Percentiles rank a stretch among this genome's conserved stretches.
These are phyloP conservation scores for Lasioglossum pauxillum DNA, from an alignment of 2,888 invertebrate genomes.

Conservation along the genomic window DNA sequence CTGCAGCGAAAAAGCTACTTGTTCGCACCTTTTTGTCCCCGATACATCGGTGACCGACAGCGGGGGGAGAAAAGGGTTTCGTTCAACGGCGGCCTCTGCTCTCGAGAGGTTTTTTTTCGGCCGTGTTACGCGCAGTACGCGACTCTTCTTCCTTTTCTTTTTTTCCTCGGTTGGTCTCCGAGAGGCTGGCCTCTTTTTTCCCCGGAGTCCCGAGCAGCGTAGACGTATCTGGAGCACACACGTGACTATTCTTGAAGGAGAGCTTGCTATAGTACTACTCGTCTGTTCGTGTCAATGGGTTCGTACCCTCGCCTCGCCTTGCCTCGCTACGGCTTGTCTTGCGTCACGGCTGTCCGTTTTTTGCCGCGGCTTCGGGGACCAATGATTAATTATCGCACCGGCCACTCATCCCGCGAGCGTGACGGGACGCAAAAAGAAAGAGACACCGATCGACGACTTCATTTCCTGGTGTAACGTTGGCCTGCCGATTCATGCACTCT, in stretches of 20 bases:
- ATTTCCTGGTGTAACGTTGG: slow-evolving; percentile 25
- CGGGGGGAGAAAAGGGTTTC: background rate
- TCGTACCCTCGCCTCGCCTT: slow-evolving; percentile 56
- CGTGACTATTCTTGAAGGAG: slow-evolving; percentile 18
- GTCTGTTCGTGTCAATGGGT: slow-evolving; percentile 51
- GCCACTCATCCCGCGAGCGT: slow-evolving; percentile 51
- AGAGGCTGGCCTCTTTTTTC: slow-evolving; percentile 14
- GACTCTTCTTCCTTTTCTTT: background rate
- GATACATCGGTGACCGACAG: slow-evolving; percentile 29
- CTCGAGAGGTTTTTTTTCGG: background rate
- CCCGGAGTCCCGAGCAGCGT: background rate
- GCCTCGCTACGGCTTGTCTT: slow-evolving; percentile 31
- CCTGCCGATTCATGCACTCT: background rate
- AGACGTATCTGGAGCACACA: slow-evolving; percentile 10
- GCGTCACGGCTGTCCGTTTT: slow-evolving; percentile 65
- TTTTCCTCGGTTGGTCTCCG: background rate
- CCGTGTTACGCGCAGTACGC: background rate
- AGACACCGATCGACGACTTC: slow-evolving; percentile 23
- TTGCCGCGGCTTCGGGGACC: slow-evolving; percentile 64
- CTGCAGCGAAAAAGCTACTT: slow-evolving; percentile 14
- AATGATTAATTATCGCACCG: slow-evolving; percentile 74
- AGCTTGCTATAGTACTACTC: slow-evolving; percentile 3
- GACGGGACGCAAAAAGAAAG: slow-evolving; percentile 48
- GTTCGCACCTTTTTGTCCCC: slow-evolving; percentile 23
- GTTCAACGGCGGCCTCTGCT: background rate